These are phyloP conservation scores for Myrmophylax atrothorax DNA, from an alignment of 2,113 vertebrate genomes.

Conservation along the genomic window DNA sequence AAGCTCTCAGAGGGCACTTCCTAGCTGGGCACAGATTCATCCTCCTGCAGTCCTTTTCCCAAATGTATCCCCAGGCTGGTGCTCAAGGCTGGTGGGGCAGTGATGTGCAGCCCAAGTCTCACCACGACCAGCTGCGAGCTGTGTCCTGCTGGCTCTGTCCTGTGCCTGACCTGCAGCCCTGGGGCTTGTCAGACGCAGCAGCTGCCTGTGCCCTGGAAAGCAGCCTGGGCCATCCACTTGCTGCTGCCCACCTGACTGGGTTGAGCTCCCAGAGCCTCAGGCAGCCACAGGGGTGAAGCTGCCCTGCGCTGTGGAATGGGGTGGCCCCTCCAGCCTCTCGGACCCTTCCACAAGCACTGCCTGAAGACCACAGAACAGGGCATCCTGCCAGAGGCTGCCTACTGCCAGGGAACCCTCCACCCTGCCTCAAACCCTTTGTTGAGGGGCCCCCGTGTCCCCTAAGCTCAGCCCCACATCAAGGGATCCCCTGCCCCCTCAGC, in stretches of 20 bases:
- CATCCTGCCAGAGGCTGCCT: not conserved
- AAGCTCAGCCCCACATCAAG: not conserved
- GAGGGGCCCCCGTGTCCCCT: not conserved
- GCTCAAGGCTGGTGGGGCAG: rapidly evolving
- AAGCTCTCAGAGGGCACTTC: not conserved
- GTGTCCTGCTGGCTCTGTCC: rapidly evolving
- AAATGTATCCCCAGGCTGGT: not conserved
- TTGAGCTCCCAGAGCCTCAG: not conserved
- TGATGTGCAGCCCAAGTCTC: not conserved
- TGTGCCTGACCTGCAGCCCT: not conserved
- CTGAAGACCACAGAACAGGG: not conserved
- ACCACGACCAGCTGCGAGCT: not conserved
- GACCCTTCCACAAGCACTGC: not conserved
- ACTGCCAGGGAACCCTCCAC: rapidly evolving
- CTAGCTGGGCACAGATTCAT: not conserved
- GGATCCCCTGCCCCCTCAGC: not conserved
- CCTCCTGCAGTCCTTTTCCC: not conserved
- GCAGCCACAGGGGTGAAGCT: not conserved
- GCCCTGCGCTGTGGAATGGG: rapidly evolving
- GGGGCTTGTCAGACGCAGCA: not conserved
- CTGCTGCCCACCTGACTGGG: rapidly evolving
- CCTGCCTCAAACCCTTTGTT: not conserved
- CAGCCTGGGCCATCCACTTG: rapidly evolving
- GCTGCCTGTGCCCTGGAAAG: not conserved
- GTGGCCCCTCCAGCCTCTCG: rapidly evolving